Percentiles rank a stretch among this genome's conserved stretches.
Conservation (phyloP, 1,140 invertebrate species). For the Pseudomyrmex flavicornis region DNA sequence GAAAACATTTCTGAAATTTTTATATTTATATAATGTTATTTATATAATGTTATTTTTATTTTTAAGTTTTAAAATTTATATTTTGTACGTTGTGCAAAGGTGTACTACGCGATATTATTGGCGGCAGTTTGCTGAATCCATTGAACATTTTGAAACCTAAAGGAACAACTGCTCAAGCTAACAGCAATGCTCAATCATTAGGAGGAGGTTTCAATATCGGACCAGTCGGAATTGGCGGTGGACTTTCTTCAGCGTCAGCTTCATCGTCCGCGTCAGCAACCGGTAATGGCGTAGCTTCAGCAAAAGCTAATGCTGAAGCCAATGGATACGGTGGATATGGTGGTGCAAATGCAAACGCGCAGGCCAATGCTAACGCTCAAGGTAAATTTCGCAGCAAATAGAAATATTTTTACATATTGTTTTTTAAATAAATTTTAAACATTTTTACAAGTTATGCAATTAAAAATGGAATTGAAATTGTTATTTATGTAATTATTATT, state of each 20-base stretch:
- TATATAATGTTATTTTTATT: not conserved
- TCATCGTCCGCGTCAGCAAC: conserved; percentile 64
- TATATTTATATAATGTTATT: no score
- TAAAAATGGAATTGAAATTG: not conserved
- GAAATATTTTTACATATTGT: no score
- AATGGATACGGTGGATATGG: conserved; percentile 48
- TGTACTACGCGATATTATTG: conserved; percentile 17
- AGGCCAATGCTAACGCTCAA: conserved; percentile 61
- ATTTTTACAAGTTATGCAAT: no score
- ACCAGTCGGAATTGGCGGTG: conserved; percentile 69
- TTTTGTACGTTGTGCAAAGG: conserved; percentile 28
- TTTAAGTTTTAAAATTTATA: not conserved
- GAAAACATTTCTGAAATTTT: no score
- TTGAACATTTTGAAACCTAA: conserved; percentile 70
- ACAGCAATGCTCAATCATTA: conserved; percentile 57
- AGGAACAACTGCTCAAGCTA: not conserved
- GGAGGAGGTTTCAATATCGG: conserved; percentile 71
- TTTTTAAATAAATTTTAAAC: no score
- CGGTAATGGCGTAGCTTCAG: conserved; percentile 14
- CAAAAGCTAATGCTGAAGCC: conserved; percentile 55
- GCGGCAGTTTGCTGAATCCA: conserved; percentile 69
- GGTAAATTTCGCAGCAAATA: conserved; percentile 26
- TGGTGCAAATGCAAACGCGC: conserved; percentile 30
- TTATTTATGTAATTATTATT: no score
- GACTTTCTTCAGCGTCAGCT: conserved; percentile 50